Evolutionary conservation across 2,888 invertebrate genomes (phyloP), one percentile per base, ranked within the genome.

Genomic region (Pardosa pseudoannulata): DNA sequence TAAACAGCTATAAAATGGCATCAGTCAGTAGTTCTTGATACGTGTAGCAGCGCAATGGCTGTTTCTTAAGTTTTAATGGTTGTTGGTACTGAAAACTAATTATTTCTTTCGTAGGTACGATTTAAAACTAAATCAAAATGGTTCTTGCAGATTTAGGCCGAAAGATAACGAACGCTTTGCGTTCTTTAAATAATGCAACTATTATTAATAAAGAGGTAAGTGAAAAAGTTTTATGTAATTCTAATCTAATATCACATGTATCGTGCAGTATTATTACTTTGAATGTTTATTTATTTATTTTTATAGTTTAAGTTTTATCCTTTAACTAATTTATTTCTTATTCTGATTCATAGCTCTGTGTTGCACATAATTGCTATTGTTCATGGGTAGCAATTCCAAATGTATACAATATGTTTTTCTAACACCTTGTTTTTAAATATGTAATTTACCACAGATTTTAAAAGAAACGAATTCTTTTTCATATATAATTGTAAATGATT

Each of bases 61-160:
- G 39, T 39, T 70, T 70, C 32, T 0, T 67, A 27, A 64, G 28
- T 2, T 65, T 65, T 31, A 16, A 3, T 65, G 32, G 11, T 2
- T 75, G 31, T 41, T 29, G 46, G 31, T 50, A 5, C 36, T 80
- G 73, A 74, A 23, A 56, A 23, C 73, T 80, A 73, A 73, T 56
- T 74, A 68, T 71, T 71, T 65, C 23, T 68, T n/a, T 27, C 29
- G 46, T 68, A n/a, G 9, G 6, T 79, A 28, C 11, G 19, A 31
- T 6, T 72, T 67, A n/a, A 36, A 62, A 29, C 19, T 41, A 75
- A 65, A 88, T 67, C 41, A 93, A 91, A 88, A 99, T 99, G 99
- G 99, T 99, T 92, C 96, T 99, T 94, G 99, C 99, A 91, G 99
- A 99, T 94, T 95, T 99, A 92, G 99, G 99, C 91, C 95, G 99